Evolutionary conservation across 1,140 invertebrate genomes (phyloP).

Genomic region (Ooceraea biroi): DNA sequence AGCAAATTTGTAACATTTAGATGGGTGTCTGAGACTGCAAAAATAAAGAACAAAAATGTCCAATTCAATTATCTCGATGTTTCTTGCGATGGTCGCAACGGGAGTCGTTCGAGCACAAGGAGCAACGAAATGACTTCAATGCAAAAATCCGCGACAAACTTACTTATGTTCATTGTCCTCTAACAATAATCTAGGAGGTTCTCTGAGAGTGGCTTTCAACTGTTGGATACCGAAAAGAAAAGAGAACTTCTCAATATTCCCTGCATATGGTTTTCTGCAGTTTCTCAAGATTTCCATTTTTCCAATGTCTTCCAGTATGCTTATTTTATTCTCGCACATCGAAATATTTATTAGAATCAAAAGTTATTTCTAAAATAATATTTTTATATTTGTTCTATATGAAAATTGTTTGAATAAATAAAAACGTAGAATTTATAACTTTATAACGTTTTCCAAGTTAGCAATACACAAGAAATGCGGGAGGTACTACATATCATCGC

Average conservation of each 20-base stretch:
- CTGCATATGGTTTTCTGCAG: not conserved
- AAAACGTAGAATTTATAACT: not conserved
- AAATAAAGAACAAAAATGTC: conserved; percentile 43
- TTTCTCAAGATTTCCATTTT: conserved; percentile 6
- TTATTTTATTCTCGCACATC: not conserved
- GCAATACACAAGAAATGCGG: not conserved
- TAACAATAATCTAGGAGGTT: conserved; percentile 35
- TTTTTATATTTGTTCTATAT: not conserved
- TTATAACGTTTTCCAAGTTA: not conserved
- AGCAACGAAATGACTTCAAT: conserved; percentile 48
- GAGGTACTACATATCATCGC: not conserved
- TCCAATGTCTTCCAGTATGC: not conserved
- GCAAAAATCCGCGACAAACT: conserved; percentile 37
- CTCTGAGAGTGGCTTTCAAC: conserved; percentile 17
- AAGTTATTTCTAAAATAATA: not conserved
- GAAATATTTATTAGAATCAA: not conserved
- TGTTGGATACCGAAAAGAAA: not conserved
- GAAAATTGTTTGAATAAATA: no score
- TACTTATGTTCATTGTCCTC: conserved; percentile 18
- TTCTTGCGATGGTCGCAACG: conserved; percentile 23
- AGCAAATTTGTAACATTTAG: conserved; percentile 25
- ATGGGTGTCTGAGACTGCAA: not conserved
- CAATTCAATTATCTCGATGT: conserved; percentile 63
- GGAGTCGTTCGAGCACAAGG: conserved; percentile 43
- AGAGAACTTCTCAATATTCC: conserved; percentile 23